Base-by-base conservation (phyloP, 2,113 vertebrate genomes). In the Lycocorax pyrrhopterus region DNA sequence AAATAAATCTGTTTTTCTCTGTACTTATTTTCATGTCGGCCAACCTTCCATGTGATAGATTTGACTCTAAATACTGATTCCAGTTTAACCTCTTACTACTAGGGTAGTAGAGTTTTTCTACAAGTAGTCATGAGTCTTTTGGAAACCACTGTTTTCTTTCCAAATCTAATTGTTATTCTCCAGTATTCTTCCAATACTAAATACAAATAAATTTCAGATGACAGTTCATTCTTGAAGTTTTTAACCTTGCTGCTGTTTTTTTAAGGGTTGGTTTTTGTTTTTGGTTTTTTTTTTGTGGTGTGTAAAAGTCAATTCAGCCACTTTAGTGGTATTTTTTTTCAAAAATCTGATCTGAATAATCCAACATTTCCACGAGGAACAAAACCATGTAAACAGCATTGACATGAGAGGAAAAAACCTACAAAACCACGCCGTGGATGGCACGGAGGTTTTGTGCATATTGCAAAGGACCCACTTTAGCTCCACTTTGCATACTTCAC, bases 381-480 rank as follows among this genome's bases (percentile, higher is more conserved):
- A 59, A 7, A 30, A 17, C 15, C n/a, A 29, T 0, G 16, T 1
- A 18, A 89, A n/a, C 27, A 78, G n/a, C 51, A 37, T 4, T 5
- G 7, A 10, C 39, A 43, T 0, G 3, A 69, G n/a, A 37, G 23
- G 23, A 39, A 89, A 55, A 74, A 74, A 0, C 51, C 25, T 4
- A 32, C 6, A 13, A 60, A 49, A 11, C 12, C 18, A 37, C 0
- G 1, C 19, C 6, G 7, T 1, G 16, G n/a, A 32, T 16, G 33
- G 20, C 7, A 1, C 19, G 21, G 44, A 22, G 35, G 16, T 1
- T 51, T 41, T 12, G 1, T 1, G 19, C 12, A 0, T 2, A 6
- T 8, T 17, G 44, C 41, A 51, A 60, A 68, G 23, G 14, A 47
- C 25, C 66, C 33, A 1, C 32, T 55, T 43, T 0, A 23, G 58